Evolutionary conservation across 2,797 vertebrate species (phyloP), one percentile per base, ranked within the genome.

Genomic region (Lepilemur ruficaudatus): DNA sequence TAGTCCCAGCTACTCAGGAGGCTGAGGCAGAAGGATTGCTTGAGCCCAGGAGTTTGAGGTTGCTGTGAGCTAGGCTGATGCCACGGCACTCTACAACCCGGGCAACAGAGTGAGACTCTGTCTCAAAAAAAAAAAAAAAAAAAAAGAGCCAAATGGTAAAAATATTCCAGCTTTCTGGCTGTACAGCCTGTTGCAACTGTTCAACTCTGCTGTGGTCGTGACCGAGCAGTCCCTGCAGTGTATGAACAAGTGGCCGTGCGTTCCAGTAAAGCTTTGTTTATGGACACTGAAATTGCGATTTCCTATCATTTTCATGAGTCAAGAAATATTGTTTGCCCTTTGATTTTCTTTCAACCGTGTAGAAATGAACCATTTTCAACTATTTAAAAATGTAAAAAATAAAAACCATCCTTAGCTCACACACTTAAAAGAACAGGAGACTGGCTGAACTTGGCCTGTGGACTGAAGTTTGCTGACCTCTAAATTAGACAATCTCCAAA

Each of bases 151-250:
- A 10, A 4, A 1, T 4, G 43, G 32, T 79, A 5, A 30, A 11
- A 12, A 2, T 76, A 57, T 35, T 91, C 22, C 65, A 11, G 72
- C 30, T 7, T 41, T 8, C 0, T 0, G 41, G 46, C 50, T 20
- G 0, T 15, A 2, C 1, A 0, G 81, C 11, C 55, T 55, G 41
- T 43, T 0, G 0, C 43, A 1, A 4, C 57, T 22, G 2, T 20
- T n/a, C 7, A 10, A 0, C 22, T 23, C 65, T 14, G 89, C 46
- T 25, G 1, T 15, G 3, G 0, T 2, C 0, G 13, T 7, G 23
- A 30, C 63, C 38, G 7, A 55, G 69, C 28, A 20, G 72, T 23
- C 65, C 72, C 2, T 11, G 23, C 1, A 9, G 38, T 5, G 2
- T 1, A 4, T 5, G 11, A 7, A 0, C 0, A 6, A 11, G n/a